phyloP scores from a whole-genome alignment of 2,797 vertebrate genomes.

The Siniperca scherzeri region DNA sequence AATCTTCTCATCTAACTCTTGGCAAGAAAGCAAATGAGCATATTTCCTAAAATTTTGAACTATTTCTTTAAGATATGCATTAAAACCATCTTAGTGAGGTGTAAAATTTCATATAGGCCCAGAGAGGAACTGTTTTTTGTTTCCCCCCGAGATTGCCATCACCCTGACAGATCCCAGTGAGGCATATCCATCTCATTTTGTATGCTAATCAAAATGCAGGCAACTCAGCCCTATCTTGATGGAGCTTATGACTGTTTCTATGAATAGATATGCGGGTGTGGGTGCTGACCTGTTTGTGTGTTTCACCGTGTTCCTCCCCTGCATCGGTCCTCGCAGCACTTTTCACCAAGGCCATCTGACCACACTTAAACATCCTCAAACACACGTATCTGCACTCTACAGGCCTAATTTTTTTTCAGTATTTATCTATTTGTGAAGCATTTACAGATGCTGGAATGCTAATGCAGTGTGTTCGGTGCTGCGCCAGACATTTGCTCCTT shows the following conservation, averaged over 20 bases:
- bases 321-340: slow-evolving; percentile 10
- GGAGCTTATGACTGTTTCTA: slow-evolving; percentile 54
- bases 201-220: slow-evolving; percentile 65
- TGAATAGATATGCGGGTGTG: slow-evolving; percentile 62
- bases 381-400: slow-evolving; percentile 21
- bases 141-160: slow-evolving; percentile 53
- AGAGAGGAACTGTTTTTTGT: slow-evolving; percentile 32
- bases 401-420: not conserved
- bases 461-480: not conserved
- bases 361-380: slow-evolving; percentile 40
- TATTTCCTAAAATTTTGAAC: slow-evolving; percentile 3
- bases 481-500: not conserved
- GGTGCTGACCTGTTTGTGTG: slow-evolving; percentile 48
- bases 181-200: slow-evolving; percentile 56
- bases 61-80: not conserved
- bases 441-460: slow-evolving; percentile 6
- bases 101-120: slow-evolving; percentile 7
- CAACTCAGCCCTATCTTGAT: slow-evolving; percentile 58
- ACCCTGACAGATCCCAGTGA: slow-evolving; percentile 50
- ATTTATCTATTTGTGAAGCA: slow-evolving; percentile 3
- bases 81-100: slow-evolving; percentile 3
- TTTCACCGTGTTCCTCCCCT: slow-evolving; percentile 32
- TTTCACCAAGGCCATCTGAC: slow-evolving; percentile 56
- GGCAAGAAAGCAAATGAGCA: not conserved
- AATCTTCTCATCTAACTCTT: not conserved